phyloP scores from a whole-genome alignment of 2,113 vertebrate genomes.

The Trogon surrucura region DNA sequence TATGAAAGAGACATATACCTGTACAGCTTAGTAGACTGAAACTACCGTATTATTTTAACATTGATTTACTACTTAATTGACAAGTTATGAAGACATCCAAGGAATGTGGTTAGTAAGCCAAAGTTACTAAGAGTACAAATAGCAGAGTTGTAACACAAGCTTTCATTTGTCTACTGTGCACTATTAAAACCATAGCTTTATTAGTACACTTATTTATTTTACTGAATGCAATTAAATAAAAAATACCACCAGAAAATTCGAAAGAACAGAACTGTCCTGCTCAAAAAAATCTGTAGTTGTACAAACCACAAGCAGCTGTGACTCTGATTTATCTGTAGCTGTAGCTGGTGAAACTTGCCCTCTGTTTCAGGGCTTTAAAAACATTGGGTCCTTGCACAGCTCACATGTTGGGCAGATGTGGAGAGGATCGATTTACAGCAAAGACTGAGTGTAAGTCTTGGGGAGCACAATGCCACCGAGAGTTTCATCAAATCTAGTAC shows the following conservation, averaged over 20 bases:
- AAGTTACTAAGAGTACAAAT: neutral
- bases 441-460: neutral
- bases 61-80: neutral
- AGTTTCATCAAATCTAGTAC: conserved; percentile 22
- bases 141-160: neutral
- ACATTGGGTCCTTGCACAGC: neutral
- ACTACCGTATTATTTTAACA: neutral
- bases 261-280: neutral
- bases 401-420: conserved; percentile 52
- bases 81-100: neutral
- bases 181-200: neutral
- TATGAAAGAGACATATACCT: neutral
- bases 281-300: neutral
- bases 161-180: neutral
- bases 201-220: neutral
- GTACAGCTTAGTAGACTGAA: neutral
- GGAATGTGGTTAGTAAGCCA: neutral
- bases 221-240: neutral
- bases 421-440: conserved; percentile 6
- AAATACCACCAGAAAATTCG: neutral
- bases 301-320: neutral
- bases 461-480: neutral
- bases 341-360: neutral
- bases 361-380: neutral
- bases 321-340: neutral